Conservation (phyloP, 2,888 invertebrate species). For the Xanthia icteritia region DNA sequence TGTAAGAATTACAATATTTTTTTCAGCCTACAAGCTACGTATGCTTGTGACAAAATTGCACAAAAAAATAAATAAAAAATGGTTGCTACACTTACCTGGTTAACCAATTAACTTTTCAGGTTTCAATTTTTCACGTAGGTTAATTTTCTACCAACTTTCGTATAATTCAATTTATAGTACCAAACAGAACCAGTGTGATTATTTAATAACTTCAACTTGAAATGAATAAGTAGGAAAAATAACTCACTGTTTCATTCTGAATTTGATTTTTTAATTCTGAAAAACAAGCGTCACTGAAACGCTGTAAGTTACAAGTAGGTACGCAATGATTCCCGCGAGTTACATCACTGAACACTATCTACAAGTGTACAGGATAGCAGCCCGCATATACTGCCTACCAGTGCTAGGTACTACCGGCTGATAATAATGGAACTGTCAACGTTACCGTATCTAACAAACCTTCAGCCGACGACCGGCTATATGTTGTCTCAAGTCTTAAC, state of each 20-base stretch:
- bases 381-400: conserved; percentile 29
- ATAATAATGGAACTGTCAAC: neutral
- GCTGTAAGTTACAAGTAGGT: neutral
- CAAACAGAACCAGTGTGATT: no score
- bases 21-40: neutral
- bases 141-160: neutral
- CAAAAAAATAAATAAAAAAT: neutral
- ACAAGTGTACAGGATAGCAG: neutral
- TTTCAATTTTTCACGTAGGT: neutral
- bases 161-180: neutral
- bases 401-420: neutral
- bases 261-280: neutral
- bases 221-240: neutral
- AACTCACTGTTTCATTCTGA: neutral
- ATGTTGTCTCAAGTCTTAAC: neutral
- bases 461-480: conserved; percentile 4
- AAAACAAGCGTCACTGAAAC: neutral
- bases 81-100: no score
- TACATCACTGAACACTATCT: conserved; percentile 12
- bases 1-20: neutral
- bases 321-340: conserved; percentile 19
- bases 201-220: neutral
- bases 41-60: neutral
- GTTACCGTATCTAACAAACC: neutral
- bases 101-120: neutral